Evolutionary conservation across 1,140 invertebrate genomes (phyloP), one percentile per base, ranked within the genome.

Genomic region (Camponotus floridanus): DNA sequence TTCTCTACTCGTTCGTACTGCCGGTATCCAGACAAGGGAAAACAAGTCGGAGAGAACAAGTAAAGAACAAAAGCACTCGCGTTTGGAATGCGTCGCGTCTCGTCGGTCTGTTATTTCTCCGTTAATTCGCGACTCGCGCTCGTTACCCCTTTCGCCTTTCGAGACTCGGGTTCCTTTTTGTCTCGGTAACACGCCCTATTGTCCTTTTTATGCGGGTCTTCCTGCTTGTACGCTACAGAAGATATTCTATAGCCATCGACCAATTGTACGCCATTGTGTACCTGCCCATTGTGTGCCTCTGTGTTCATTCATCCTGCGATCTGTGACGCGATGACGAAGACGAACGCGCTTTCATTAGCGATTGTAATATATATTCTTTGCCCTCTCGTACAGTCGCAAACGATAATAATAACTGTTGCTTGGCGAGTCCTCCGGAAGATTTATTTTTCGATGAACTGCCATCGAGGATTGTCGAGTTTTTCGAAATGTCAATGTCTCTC

Each of bases 201-300:
- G 87, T 90, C 78, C 87, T 90, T 79, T 90, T 90, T 87, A 83
- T 86, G 55, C 67, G 15, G 26, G 61, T 84, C 84, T 89, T 86
- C 73, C 71, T 83, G 78, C 64, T 76, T 67, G 84, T 67, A 33
- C 76, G 33, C 76, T 57, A 65, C 62, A 70, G 42, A 68, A 81
- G 84, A 61, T 86, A 67, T 62, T 80, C 76, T 89, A 81, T 71
- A 88, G 88, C 67, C 64, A 67, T 76, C 71, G 85, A 59, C 88
- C 87, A 78, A 90, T 90, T 76, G 87, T 81, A 62, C 48, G 59
- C 88, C 85, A 90, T 90, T 89, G 87, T 90, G 45, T 86, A 73
- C 80, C 80, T 87, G 88, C 57, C 85, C 39, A 90, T 90, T 90
- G 88, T 90, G 73, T 45, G 73, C 55, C 59, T 62, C 61, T 88